Conservation (phyloP, 2,797 vertebrate genomes). For the Australoheros facetus region DNA sequence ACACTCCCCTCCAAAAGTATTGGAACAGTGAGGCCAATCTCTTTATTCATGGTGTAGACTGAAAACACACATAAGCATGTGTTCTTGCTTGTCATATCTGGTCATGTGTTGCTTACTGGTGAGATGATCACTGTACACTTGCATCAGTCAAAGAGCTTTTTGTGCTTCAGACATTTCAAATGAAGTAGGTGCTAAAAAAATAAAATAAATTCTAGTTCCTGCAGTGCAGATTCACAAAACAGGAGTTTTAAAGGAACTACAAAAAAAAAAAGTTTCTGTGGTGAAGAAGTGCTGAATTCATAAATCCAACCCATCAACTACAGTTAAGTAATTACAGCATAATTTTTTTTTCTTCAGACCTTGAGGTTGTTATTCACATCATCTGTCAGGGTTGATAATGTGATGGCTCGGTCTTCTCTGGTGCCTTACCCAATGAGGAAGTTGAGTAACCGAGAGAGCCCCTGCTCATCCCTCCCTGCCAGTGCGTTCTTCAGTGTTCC, state of each 20-base stretch:
- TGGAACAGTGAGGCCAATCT: no score
- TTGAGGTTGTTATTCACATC: background rate
- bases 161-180: background rate
- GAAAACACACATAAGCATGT: no score
- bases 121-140: background rate
- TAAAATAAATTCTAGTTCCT: background rate
- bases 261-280: background rate
- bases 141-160: background rate
- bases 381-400: background rate
- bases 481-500: slow-evolving; percentile 93
- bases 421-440: slow-evolving; percentile 89
- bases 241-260: background rate
- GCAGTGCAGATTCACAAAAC: background rate
- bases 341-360: background rate
- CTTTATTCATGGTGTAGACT: no score
- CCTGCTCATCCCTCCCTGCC: slow-evolving; percentile 90
- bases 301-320: background rate
- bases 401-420: background rate
- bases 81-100: no score
- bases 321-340: background rate
- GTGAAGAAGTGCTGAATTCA: background rate
- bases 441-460: slow-evolving; percentile 84
- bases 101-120: no score
- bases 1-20: no score
- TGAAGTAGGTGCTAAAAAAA: background rate